Base-by-base conservation (phyloP, 1,140 invertebrate genomes). In the Trichogramma pretiosum region DNA sequence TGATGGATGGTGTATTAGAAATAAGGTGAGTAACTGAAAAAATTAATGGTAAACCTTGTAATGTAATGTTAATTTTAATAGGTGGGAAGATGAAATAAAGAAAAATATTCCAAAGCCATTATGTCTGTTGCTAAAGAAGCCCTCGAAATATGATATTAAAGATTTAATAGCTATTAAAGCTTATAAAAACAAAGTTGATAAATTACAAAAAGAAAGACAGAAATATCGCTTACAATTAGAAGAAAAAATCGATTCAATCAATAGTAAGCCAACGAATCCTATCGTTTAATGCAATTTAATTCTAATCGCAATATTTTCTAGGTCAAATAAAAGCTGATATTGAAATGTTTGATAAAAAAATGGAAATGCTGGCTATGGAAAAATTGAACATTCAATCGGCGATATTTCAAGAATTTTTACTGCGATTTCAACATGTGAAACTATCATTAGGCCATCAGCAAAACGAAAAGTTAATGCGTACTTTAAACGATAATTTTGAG, bases 1-100 rank as follows among this genome's bases (percentile, higher is more conserved):
- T 83, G 79, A 86, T 85, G 82, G 80, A 84, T 52, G 81, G 81
- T 2, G 75, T 81, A 4, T 62, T 85, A 33, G 81, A 84, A 68
- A 73, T 77, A 16, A 65, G 77, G 51, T 66, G 43, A 48, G 40
- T n/a, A 30, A 9, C 21, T 38, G 3, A 46, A n/a, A 43, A 43
- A 38, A n/a, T 36, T 28, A 7, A 28, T 5, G 24, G 11, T 28
- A 28, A 28, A 11, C 5, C 11, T 7, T 24, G 3, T 28, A 24
- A n/a, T 21, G 0, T 23, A 38, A 26, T 35, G 23, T 18, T 35
- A 19, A 30, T 22, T 36, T 32, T 45, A 36, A 24, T 28, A 68
- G 65, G 21, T 81, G 79, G 80, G 79, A 84, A 57, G 82, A 85
- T 56, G 77, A 82, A 60, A 73, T 85, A 22, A 80, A 79, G 60